Evolutionary conservation across 2,888 invertebrate genomes (phyloP).

Genomic region (Caradrina kadenii): DNA sequence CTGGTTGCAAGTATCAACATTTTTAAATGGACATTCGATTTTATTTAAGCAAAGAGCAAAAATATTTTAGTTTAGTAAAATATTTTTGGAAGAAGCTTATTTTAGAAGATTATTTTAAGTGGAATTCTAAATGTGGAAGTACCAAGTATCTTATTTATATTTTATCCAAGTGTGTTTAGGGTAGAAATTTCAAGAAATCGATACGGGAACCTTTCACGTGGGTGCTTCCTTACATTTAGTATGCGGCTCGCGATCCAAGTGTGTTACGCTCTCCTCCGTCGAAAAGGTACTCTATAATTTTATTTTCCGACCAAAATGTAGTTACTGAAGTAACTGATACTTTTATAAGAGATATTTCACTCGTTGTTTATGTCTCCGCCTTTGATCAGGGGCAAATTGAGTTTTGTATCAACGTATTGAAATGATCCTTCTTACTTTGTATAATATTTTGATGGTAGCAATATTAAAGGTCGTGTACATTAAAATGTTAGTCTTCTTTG

Average conservation of each 20-base stretch:
- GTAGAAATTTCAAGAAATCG: conserved; percentile 79
- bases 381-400: conserved; percentile 75
- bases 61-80: background rate
- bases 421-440: conserved; percentile 28
- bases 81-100: background rate
- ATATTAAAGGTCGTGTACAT: background rate
- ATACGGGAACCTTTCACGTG: conserved; percentile 73
- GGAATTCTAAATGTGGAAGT: conserved; percentile 22
- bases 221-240: conserved; percentile 75
- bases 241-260: conserved; percentile 81
- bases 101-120: conserved; percentile 23
- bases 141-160: conserved; percentile 54
- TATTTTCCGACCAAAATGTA: conserved; percentile 89
- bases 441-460: background rate
- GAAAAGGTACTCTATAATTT: conserved; percentile 90
- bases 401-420: conserved; percentile 62
- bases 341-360: conserved; percentile 79
- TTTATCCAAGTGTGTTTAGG: conserved; percentile 72
- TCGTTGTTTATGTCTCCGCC: conserved; percentile 72
- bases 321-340: conserved; percentile 87
- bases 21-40: background rate
- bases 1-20: background rate
- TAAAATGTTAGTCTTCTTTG: background rate
- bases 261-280: conserved; percentile 86
- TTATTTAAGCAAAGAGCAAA: too few species aligned